phyloP scores from a whole-genome alignment of 2,888 invertebrate genomes.

The Salticus scenicus region DNA sequence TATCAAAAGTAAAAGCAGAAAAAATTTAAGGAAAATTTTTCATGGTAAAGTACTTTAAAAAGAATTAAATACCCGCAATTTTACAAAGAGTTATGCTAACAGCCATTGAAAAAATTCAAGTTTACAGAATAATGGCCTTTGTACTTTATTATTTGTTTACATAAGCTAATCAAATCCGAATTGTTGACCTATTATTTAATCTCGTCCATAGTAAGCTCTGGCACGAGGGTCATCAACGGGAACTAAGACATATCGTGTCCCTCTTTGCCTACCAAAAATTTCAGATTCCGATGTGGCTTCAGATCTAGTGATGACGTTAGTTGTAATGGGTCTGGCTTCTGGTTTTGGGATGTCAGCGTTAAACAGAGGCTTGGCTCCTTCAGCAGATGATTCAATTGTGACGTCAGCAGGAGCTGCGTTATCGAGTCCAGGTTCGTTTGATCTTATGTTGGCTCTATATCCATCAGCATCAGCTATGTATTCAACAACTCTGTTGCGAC shows the following conservation, averaged over 20 bases:
- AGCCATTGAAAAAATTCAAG: too few species aligned
- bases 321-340: background rate
- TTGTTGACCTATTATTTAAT: background rate
- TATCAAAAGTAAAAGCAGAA: too few species aligned
- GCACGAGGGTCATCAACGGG: background rate
- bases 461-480: conserved; percentile 64
- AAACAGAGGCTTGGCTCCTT: conserved; percentile 17
- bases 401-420: conserved; percentile 44
- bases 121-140: too few species aligned
- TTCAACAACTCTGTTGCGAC: conserved; percentile 71
- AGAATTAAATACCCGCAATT: too few species aligned
- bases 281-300: too few species aligned
- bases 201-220: background rate
- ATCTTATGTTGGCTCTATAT: conserved; percentile 38
- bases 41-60: too few species aligned
- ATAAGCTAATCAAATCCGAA: too few species aligned
- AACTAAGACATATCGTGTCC: too few species aligned
- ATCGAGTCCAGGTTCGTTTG: conserved; percentile 55
- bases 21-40: too few species aligned
- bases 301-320: background rate
- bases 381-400: conserved; percentile 38
- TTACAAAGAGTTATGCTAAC: too few species aligned
- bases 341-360: background rate
- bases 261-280: too few species aligned
- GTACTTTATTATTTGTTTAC: too few species aligned